phyloP scores from a whole-genome alignment of 2,888 invertebrate genomes.

The Pseudeuparius sepicola region DNA sequence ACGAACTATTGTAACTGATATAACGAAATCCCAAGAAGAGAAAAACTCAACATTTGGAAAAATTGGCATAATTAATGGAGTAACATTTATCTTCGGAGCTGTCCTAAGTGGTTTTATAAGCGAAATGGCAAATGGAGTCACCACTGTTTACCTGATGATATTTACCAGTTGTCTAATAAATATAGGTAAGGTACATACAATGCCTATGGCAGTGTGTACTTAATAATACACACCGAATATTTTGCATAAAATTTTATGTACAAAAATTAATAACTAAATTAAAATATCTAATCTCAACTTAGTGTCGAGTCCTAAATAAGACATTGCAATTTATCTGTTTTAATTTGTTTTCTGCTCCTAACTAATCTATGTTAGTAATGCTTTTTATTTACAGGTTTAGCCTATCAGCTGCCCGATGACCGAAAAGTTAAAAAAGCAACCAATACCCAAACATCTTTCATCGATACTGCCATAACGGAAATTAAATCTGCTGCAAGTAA shows the following conservation, averaged over 20 bases:
- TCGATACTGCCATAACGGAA: constrained; percentile 9
- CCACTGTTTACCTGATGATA: no score
- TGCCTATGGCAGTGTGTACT: no score
- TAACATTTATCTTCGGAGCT: constrained; percentile 18
- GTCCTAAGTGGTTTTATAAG: constrained; percentile 21
- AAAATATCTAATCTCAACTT: no score
- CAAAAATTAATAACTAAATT: no score
- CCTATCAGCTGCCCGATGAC: constrained; percentile 13
- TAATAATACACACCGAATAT: no score
- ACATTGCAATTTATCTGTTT: no score
- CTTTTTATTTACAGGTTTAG: constrained; percentile 18
- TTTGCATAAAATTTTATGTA: no score
- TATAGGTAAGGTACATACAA: no score
- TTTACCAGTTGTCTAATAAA: no score
- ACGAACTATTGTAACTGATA: constrained; percentile 16
- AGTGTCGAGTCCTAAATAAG: no score
- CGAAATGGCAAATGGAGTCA: constrained; percentile 20
- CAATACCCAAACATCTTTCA: constrained; percentile 9
- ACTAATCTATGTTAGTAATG: no score
- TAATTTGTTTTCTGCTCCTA: no score
- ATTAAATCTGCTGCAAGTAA: constrained; percentile 14
- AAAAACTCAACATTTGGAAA: constrained; percentile 19
- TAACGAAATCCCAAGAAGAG: constrained; percentile 16
- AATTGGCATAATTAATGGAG: constrained; percentile 15
- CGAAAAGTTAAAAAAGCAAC: constrained; percentile 11